A percentile compares a stretch with the other conserved stretches of the same genome.
Conservation (phyloP, 2,888 invertebrate genomes). For the Anodontia alba region DNA sequence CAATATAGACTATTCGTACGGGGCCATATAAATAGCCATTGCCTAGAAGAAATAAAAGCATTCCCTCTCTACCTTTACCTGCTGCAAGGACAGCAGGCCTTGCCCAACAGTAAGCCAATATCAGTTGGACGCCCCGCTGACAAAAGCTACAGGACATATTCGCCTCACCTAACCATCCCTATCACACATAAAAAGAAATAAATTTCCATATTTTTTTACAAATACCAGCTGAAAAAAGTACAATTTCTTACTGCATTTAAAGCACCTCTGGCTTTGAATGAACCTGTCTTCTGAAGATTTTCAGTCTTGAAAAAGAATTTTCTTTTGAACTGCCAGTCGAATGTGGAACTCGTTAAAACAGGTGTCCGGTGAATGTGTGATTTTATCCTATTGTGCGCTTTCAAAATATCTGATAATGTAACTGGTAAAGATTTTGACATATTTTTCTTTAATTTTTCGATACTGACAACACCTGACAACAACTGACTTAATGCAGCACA, state of each 20-base stretch:
- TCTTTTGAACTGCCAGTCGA: conserved; percentile 70
- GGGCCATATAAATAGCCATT: no score
- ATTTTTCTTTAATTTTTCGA: not conserved
- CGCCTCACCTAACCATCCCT: no score
- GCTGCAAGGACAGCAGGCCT: no score
- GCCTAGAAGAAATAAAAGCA: no score
- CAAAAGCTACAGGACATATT: no score
- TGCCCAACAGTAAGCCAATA: no score
- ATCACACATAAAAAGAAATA: no score
- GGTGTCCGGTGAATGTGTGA: conserved; percentile 73
- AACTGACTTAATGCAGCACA: not conserved
- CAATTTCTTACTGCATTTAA: conserved; percentile 81
- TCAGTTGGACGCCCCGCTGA: no score
- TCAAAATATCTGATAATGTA: conserved; percentile 56
- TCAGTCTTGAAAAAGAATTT: conserved; percentile 81
- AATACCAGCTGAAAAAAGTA: no score
- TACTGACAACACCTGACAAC: not conserved
- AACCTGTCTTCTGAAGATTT: conserved; percentile 82
- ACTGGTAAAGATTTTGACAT: conserved; percentile 61
- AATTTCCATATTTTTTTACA: no score
- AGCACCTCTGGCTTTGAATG: conserved; percentile 82
- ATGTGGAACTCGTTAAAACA: conserved; percentile 71
- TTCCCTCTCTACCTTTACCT: no score
- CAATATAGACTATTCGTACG: no score
- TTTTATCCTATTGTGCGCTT: conserved; percentile 64